Conservation (phyloP, 2,888 invertebrate genomes). For the Gortyna flavago region DNA sequence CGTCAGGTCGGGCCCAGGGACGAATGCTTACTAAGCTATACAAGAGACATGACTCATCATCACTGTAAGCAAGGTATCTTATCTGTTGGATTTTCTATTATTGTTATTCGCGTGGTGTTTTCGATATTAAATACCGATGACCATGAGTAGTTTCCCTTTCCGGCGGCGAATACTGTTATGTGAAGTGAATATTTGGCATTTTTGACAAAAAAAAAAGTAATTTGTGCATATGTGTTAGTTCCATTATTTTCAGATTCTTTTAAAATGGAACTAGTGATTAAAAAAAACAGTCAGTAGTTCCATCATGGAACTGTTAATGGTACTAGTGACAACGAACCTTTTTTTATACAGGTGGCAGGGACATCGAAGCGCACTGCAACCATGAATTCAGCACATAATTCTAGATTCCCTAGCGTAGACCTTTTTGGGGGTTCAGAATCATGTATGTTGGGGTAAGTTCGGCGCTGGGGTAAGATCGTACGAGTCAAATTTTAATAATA, state of each 20-base stretch:
- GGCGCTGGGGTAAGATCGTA: no score
- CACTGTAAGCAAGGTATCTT: conserved; percentile 81
- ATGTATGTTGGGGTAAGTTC: no score
- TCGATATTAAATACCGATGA: conserved; percentile 71
- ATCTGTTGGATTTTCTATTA: conserved; percentile 78
- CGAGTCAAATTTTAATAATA: no score
- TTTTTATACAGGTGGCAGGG: background rate
- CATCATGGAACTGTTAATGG: no score
- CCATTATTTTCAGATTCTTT: no score
- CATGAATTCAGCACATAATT: background rate
- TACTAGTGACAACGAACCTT: no score
- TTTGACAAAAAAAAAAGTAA: no score
- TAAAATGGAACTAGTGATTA: no score
- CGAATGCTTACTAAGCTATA: conserved; percentile 83
- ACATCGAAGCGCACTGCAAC: background rate
- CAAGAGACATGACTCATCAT: conserved; percentile 80
- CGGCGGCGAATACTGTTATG: conserved; percentile 45
- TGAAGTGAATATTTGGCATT: background rate
- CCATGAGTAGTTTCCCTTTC: conserved; percentile 65
- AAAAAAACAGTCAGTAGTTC: no score
- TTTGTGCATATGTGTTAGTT: background rate
- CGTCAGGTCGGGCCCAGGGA: conserved; percentile 75
- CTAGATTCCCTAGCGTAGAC: background rate
- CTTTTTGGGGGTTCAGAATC: background rate
- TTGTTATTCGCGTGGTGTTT: conserved; percentile 71